phyloP scores from a whole-genome alignment of 2,113 vertebrate species.

The Lucifuga dentata region DNA sequence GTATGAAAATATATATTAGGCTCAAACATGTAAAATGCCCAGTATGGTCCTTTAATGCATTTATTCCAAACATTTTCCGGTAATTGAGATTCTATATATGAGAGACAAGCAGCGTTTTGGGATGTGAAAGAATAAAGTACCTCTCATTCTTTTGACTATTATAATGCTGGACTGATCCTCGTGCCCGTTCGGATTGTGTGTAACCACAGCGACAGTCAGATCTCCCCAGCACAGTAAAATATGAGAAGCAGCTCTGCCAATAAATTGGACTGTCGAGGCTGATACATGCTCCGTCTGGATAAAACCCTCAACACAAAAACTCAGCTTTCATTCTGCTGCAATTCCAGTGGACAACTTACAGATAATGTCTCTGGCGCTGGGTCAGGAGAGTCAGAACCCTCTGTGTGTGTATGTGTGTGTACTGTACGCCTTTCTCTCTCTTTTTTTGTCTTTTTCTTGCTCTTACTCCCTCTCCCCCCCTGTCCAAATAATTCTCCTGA shows the following conservation, averaged over 20 bases:
- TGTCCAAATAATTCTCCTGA: constrained; percentile 70
- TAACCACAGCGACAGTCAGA: constrained; percentile 35
- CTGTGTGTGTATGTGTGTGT: constrained; percentile 23
- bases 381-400: constrained; percentile 34
- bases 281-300: neutral
- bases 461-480: constrained; percentile 34
- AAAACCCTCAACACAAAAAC: constrained; percentile 9
- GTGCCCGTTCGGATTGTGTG: constrained; percentile 36
- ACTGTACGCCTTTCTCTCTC: neutral
- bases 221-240: neutral
- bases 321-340: constrained; percentile 1
- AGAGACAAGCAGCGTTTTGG: constrained; percentile 43
- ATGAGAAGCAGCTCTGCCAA: constrained; percentile 11
- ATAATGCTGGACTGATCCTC: constrained; percentile 28
- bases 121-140: constrained; percentile 36
- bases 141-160: constrained; percentile 45
- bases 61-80: constrained; percentile 29
- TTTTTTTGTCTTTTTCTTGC: constrained; percentile 12
- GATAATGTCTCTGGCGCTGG: constrained; percentile 49
- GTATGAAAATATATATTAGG: too few species aligned
- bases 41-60: too few species aligned
- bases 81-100: too few species aligned
- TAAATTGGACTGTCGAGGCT: constrained; percentile 4
- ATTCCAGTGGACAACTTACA: constrained; percentile 26
- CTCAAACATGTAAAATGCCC: too few species aligned